Percentiles rank a stretch among this genome's conserved stretches.
Conservation (phyloP, 2,113 vertebrate genomes). For the Nyctereutes procyonoides region DNA sequence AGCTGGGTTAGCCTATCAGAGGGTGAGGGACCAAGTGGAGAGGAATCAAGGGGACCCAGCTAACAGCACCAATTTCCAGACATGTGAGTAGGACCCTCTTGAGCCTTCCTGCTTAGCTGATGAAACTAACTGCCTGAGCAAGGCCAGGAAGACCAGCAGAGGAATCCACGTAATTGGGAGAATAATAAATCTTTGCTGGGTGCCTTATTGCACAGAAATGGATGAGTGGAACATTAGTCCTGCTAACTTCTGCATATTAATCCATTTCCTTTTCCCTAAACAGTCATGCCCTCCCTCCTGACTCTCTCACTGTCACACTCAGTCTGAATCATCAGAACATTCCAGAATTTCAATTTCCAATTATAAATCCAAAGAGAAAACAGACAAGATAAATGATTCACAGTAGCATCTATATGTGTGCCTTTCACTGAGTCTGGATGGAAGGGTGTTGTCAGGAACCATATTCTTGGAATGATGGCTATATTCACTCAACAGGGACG, state of each 20-base stretch:
- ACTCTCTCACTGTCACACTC: neutral
- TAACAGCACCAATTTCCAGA: neutral
- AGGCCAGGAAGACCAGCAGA: neutral
- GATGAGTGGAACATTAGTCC: neutral
- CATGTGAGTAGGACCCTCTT: neutral
- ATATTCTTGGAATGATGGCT: neutral
- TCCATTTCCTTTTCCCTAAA: neutral
- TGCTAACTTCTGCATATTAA: neutral
- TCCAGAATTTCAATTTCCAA: neutral
- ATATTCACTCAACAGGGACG: neutral
- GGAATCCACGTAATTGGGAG: neutral
- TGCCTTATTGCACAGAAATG: neutral
- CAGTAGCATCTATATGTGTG: neutral
- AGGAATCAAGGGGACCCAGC: neutral
- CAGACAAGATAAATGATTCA: neutral
- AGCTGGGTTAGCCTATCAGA: neutral
- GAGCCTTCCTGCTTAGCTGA: neutral
- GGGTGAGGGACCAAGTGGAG: neutral
- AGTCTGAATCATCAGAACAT: neutral
- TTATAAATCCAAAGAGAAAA: neutral
- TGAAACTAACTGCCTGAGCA: neutral
- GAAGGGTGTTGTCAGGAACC: accelerated
- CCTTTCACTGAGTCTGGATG: neutral
- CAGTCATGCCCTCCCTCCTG: neutral
- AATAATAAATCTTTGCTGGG: neutral